Conservation (phyloP, 2,113 vertebrate species). For the Gymnorhina tibicen region DNA sequence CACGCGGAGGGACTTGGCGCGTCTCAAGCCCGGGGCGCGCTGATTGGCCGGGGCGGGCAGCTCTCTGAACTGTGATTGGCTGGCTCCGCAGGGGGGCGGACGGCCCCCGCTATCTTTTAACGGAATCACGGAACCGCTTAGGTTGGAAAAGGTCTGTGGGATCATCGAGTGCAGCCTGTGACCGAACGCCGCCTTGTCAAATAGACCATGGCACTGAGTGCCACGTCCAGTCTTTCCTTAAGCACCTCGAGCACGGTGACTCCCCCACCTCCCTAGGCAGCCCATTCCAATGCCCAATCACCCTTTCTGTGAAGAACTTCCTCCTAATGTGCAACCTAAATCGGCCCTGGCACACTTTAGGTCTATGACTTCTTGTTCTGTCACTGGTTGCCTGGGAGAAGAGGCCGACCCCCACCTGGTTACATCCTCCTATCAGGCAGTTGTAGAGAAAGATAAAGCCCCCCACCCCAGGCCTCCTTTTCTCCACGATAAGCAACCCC, state of each 20-base stretch:
- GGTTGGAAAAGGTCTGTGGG: accelerated
- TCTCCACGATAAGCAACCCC: background rate
- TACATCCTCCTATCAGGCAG: background rate
- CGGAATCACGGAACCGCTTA: accelerated
- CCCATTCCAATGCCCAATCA: background rate
- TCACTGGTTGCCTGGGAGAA: background rate
- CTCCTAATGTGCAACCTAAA: background rate
- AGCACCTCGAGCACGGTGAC: too few relatives aligned
- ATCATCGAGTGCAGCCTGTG: accelerated
- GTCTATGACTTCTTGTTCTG: background rate
- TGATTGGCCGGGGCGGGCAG: background rate
- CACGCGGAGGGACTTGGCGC: accelerated
- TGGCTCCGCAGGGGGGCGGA: background rate
- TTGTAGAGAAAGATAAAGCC: background rate
- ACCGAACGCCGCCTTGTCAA: accelerated
- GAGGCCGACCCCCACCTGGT: background rate
- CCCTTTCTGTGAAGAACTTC: background rate
- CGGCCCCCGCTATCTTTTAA: accelerated
- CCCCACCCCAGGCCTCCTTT: background rate
- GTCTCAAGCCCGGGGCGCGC: background rate
- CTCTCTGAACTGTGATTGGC: background rate
- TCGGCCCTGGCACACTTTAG: background rate
- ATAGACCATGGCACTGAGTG: accelerated
- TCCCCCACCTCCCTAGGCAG: background rate
- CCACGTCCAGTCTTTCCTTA: too few relatives aligned